Evolutionary conservation across 2,797 vertebrate species (phyloP).

Genomic region (Chaunax sp.): DNA sequence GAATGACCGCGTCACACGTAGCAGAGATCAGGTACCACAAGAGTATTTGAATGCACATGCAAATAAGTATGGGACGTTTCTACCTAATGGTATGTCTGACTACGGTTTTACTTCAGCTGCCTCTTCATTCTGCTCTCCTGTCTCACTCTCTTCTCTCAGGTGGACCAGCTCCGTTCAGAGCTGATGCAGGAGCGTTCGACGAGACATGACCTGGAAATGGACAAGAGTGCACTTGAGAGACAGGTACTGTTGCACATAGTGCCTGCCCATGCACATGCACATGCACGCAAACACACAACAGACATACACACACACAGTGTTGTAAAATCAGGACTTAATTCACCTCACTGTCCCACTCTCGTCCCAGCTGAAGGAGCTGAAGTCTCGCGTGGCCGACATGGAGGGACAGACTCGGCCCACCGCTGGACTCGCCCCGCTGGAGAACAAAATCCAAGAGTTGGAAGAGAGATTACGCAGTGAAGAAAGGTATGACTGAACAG

Average conservation of each 20-base stretch:
- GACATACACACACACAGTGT: background rate
- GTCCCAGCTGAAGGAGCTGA: slow-evolving; percentile 91
- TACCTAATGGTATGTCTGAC: background rate
- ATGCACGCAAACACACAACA: too few species aligned
- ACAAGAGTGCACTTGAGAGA: slow-evolving; percentile 92
- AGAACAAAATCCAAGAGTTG: slow-evolving; percentile 89
- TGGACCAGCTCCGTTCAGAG: slow-evolving; percentile 92
- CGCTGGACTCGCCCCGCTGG: slow-evolving; percentile 84
- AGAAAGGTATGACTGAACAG: slow-evolving; percentile 84
- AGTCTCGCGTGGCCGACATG: slow-evolving; percentile 86
- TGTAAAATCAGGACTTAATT: background rate
- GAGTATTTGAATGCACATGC: slow-evolving; percentile 48
- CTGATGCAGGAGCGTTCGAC: slow-evolving; percentile 92
- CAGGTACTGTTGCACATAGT: slow-evolving; percentile 79
- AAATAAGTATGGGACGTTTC: slow-evolving; percentile 35
- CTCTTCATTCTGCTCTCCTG: background rate
- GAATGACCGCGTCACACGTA: slow-evolving; percentile 88
- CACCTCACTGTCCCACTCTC: background rate
- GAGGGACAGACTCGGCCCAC: slow-evolving; percentile 87
- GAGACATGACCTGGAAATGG: slow-evolving; percentile 94
- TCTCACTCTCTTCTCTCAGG: slow-evolving; percentile 69
- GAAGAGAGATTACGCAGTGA: slow-evolving; percentile 90
- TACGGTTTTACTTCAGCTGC: background rate
- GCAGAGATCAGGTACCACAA: slow-evolving; percentile 89
- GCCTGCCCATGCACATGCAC: background rate